Percentiles rank a stretch among this genome's conserved stretches.
phyloP scores from a whole-genome alignment of 2,888 invertebrate genomes.

The Macrophya annulata region DNA sequence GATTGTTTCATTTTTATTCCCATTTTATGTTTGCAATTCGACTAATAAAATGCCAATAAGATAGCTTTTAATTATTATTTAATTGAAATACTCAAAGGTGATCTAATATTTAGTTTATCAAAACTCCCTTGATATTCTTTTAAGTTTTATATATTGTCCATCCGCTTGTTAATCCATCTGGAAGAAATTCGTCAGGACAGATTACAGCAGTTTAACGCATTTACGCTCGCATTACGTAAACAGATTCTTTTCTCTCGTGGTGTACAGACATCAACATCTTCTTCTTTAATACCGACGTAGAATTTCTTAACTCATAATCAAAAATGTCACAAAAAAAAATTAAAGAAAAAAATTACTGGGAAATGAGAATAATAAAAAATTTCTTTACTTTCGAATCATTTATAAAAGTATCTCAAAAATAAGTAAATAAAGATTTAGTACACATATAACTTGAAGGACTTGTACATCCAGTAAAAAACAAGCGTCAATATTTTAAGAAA shows the following conservation, averaged over 20 bases:
- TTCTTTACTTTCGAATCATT: neutral
- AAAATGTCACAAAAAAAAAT: neutral
- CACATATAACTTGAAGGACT: neutral
- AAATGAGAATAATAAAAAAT: neutral
- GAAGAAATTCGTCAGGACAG: neutral
- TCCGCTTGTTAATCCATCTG: neutral
- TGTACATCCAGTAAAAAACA: neutral
- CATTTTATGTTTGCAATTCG: neutral
- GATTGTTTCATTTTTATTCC: slow-evolving; percentile 1
- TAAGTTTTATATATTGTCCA: neutral
- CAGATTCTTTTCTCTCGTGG: neutral
- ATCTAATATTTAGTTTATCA: neutral
- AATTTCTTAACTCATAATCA: neutral
- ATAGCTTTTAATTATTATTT: neutral
- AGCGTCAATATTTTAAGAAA: neutral
- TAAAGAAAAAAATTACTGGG: neutral
- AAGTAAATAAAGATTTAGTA: neutral
- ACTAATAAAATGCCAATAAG: neutral
- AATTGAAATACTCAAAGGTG: neutral
- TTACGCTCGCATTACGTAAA: neutral
- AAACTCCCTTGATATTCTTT: neutral
- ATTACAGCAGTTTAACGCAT: neutral
- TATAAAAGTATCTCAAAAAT: neutral
- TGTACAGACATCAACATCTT: neutral
- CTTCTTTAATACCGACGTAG: neutral